Base-by-base conservation (phyloP, 2,113 vertebrate genomes). In the Macquaria australasica region DNA sequence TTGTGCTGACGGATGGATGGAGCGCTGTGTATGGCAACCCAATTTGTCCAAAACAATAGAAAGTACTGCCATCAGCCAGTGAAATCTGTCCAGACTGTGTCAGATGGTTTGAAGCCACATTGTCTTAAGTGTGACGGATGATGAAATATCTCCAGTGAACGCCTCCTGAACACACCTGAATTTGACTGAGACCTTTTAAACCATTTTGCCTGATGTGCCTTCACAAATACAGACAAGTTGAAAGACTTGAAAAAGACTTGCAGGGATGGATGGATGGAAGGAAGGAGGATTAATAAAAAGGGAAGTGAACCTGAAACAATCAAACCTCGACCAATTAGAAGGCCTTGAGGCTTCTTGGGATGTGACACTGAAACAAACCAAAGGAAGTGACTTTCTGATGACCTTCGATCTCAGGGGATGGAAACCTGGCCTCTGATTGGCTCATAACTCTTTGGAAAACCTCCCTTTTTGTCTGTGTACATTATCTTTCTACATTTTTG, bases 351-450 rank as follows among this genome's bases (percentile, higher is more conserved):
- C 8, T 45, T 76, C 56, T 48, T 34, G 48, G 48, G 25, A 62
- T 25, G 51, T 39, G 11, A 62, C 39, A 34, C n/a, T 31, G 58
- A 74, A 79, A 67, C 31, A 55, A 83, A 81, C 71, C 68, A 81
- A 87, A 85, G 69, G 79, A 79, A 64, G 56, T 23, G 41, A 83
- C 66, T 50, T 71, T 76, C 51, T 50, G 51, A 28, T 28, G 76
- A 82, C 60, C 74, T 73, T 79, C 9, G 16, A 77, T 25, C 79
- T 90, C 88, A 86, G 76, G 77, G 68, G 81, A 86, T 69, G 68
- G 73, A 77, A 80, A 31, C 58, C 55, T 66, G 34, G 66, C 37
- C 80, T 82, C 53, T 83, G 83, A 91, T 77, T 77, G 78, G 81
- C 70, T 88, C n/a, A 15, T 60, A 23, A n/a, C 25, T 88, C 62